Evolutionary conservation across 2,888 invertebrate species (phyloP), one percentile per base, ranked within the genome.

Genomic region (Caenorhabditis becei): DNA sequence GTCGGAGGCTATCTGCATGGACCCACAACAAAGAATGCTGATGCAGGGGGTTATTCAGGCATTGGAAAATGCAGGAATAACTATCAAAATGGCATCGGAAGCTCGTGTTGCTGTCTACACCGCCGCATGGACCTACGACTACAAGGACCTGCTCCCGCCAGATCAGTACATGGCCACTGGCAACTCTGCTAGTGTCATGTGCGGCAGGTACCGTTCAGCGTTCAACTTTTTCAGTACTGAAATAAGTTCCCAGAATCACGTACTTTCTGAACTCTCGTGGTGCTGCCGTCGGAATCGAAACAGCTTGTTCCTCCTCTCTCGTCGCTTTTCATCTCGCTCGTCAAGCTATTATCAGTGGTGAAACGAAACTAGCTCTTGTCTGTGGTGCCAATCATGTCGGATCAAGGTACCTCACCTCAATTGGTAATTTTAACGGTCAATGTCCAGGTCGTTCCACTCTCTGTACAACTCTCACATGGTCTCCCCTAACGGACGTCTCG

Each of bases 221-320:
- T n/a, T n/a, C n/a, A n/a, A n/a, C n/a, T n/a, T n/a, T n/a, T 16
- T 14, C 14, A 51, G 7, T 16, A 53, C 28, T 14, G 4, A 41
- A 59, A 53, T 4, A 51, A 5, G 14, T 20, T 35, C 2, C 20
- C 32, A 94, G 94, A 91, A 94, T 98, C 78, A 97, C 97, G 0
- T 97, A 95, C 93, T 95, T 96, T 63, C 97, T 97, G 92, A 96
- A 97, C 92, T 95, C 97, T 86, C 95, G 94, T 93, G 94, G 97
- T 0, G 97, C 97, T 7, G 96, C 97, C 91, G 96, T 95, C 92
- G 95, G 96, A 41, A 92, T 97, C 56, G 98, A 98, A 92, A 97
- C 97, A 0, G 98, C 97, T 4, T 98, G 98, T 92, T 97, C 97
- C 0, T 97, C 97, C 89, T 95, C 96, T 84, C 92, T 97, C 91